Percentiles rank a stretch among this genome's conserved stretches.
Conservation (phyloP, 1,140 invertebrate genomes). For the Ephestia elutella region DNA sequence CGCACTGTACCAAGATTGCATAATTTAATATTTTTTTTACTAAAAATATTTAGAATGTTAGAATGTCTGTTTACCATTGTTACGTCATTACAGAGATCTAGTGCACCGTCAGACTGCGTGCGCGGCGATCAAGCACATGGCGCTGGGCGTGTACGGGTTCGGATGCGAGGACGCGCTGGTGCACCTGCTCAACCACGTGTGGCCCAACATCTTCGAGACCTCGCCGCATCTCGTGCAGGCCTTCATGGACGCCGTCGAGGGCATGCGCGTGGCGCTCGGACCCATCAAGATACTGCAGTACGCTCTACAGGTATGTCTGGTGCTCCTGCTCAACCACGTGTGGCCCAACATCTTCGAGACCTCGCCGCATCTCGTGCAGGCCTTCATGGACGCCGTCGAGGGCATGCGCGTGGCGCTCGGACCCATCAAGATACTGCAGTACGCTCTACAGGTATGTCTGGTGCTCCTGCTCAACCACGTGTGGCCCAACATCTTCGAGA, state of each 20-base stretch:
- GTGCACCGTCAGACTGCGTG: slow-evolving; percentile 99
- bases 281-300: slow-evolving; percentile 98
- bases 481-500: no score
- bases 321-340: neutral
- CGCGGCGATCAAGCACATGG: slow-evolving; percentile 99
- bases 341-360: no score
- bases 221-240: slow-evolving; percentile 99
- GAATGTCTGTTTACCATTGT: no score
- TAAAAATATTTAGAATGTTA: no score
- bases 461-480: no score
- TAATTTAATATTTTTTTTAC: no score
- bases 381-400: no score
- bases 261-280: slow-evolving; percentile 95
- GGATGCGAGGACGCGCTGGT: slow-evolving; percentile 98
- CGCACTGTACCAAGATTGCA: no score
- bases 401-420: no score
- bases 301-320: slow-evolving; percentile 84
- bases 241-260: slow-evolving; percentile 99
- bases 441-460: no score
- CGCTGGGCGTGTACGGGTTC: slow-evolving; percentile 98
- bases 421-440: no score
- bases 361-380: no score
- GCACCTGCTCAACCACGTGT: slow-evolving; percentile 98
- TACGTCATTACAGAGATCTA: slow-evolving; percentile 89
- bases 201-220: slow-evolving; percentile 99